Base-by-base conservation (phyloP, 1,140 invertebrate genomes). In the Drosophila insularis region DNA sequence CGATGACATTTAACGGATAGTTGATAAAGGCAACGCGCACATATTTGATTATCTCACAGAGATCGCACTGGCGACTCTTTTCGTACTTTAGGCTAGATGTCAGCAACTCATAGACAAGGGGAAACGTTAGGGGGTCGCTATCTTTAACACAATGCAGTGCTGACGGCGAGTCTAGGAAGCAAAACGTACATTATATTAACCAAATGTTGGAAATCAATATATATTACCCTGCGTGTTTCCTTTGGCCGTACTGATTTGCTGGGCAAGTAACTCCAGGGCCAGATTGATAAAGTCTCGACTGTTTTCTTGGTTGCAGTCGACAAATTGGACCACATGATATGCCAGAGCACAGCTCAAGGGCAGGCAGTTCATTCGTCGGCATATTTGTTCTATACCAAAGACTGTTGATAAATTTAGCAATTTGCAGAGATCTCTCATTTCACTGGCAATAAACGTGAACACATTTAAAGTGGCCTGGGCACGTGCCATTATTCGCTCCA, bases 311-410 rank as follows among this genome's bases (percentile, higher is more conserved):
- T 37, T 40, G 62, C 91, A 90, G 35, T 90, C 82, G 8, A 86
- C 43, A 6, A 89, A 79, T 60, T 90, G 73, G 0, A 87, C 23
- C 2, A 87, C 68, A 19, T 82, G 46, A 60, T 90, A 78, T 1
- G 91, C 80, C n/a, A 92, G 27, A 2, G 91, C 89, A 40, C 90
- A 90, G 13, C 78, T 84, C 1, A 92, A 55, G 0, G 80, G 74
- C 39, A 92, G 58, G n/a, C 90, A 91, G 1, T 71, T 71, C 1
- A 92, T 46, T 5, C 71, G 71, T 31, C 90, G 70, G 43, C 87
- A 79, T 11, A 92, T 81, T 6, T 74, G 56, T 4, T 81, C 43
- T 1, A 92, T 37, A 5, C 90, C 90, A 50, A 74, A 66, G 1
- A 91, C 76, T 58, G 77, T 80, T 13, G 80, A 65, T 4, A 91